Conservation (phyloP, 1,140 invertebrate species). For the Manduca sexta region DNA sequence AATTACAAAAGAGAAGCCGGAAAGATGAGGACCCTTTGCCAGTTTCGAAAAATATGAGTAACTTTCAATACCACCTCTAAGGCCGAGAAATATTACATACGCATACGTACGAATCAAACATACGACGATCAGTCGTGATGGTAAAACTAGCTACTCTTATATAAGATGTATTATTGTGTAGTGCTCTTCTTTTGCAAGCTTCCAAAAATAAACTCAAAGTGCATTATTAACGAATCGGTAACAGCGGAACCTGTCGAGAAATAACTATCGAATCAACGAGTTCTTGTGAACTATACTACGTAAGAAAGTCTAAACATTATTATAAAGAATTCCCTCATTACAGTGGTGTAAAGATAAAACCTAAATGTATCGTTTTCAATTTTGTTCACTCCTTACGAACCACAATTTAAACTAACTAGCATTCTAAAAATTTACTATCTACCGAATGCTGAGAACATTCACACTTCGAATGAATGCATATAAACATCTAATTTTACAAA, state of each 20-base stretch:
- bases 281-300: not conserved
- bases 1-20: too few species aligned
- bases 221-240: constrained; percentile 54
- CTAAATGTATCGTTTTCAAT: constrained; percentile 17
- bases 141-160: too few species aligned
- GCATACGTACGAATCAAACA: too few species aligned
- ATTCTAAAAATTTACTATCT: constrained; percentile 71
- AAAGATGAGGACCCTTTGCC: too few species aligned
- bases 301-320: not conserved
- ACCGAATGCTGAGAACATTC: constrained; percentile 63
- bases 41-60: too few species aligned
- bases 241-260: constrained; percentile 27
- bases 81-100: too few species aligned
- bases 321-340: constrained; percentile 1
- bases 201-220: constrained; percentile 38
- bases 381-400: constrained; percentile 43
- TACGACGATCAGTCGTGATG: too few species aligned
- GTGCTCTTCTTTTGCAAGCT: not conserved
- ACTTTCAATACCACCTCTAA: too few species aligned
- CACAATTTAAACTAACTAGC: constrained; percentile 70
- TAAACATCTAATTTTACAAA: constrained; percentile 64
- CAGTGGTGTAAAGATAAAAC: too few species aligned
- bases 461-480: constrained; percentile 52
- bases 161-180: not conserved
- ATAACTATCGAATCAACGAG: constrained; percentile 14